Evolutionary conservation across 2,797 vertebrate species (phyloP).

Genomic region (Mormyrus hasselquistii): DNA sequence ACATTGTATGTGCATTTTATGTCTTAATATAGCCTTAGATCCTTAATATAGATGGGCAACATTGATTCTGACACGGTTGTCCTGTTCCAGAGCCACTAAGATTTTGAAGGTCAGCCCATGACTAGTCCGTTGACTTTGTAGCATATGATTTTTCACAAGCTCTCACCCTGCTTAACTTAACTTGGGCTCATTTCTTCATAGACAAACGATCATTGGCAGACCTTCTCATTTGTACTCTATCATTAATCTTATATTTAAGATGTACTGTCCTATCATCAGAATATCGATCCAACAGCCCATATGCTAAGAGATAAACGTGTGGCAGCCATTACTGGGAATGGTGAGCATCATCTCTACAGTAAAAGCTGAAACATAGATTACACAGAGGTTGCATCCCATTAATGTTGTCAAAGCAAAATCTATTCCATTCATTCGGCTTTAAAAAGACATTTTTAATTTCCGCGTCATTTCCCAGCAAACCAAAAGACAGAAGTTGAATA

Average conservation of each 20-base stretch:
- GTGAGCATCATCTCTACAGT: background rate
- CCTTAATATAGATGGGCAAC: background rate
- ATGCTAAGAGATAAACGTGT: background rate
- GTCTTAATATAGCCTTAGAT: background rate
- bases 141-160: background rate
- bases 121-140: background rate
- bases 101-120: background rate
- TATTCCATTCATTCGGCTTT: background rate
- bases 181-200: background rate
- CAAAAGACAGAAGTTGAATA: background rate
- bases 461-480: background rate
- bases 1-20: background rate
- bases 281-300: background rate
- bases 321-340: background rate
- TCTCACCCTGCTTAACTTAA: background rate
- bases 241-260: background rate
- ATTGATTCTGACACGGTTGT: background rate
- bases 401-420: background rate
- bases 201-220: slow-evolving; percentile 1
- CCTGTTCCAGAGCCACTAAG: background rate
- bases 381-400: background rate
- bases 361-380: background rate
- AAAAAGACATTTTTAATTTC: background rate
- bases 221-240: background rate
- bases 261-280: background rate